Evolutionary conservation across 1,140 invertebrate species (phyloP).

Genomic region (Sipha flava): DNA sequence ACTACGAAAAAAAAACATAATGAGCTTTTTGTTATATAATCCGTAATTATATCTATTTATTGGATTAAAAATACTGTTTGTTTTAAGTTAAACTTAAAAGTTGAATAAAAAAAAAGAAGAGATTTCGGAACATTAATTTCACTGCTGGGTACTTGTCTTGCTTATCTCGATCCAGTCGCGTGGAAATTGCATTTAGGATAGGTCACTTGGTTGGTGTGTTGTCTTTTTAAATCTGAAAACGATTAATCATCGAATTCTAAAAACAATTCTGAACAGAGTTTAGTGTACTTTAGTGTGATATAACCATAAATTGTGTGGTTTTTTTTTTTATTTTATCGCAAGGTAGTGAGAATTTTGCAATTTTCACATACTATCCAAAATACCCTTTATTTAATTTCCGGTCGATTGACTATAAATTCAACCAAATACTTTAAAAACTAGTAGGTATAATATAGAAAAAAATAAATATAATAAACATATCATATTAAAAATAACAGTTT

Average conservation of each 20-base stretch:
- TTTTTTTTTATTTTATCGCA: neutral
- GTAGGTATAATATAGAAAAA: neutral
- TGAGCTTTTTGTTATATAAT: too few relatives aligned
- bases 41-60: neutral
- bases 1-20: too few relatives aligned
- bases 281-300: neutral
- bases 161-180: neutral
- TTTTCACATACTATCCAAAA: neutral
- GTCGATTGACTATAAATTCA: neutral
- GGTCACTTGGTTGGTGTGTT: neutral
- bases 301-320: neutral
- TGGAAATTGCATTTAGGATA: neutral
- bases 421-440: neutral
- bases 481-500: too few relatives aligned
- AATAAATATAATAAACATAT: too few relatives aligned
- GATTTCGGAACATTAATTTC: constrained; percentile 6
- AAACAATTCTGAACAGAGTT: neutral
- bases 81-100: neutral
- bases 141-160: neutral
- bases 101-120: neutral
- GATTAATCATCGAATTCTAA: neutral
- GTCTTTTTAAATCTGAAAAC: neutral
- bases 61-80: neutral
- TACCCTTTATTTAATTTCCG: neutral
- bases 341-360: neutral